A percentile compares a stretch with the other conserved stretches of the same genome.
Evolutionary conservation across 2,113 vertebrate species (phyloP).

Genomic region (Deroptyus accipitrinus): DNA sequence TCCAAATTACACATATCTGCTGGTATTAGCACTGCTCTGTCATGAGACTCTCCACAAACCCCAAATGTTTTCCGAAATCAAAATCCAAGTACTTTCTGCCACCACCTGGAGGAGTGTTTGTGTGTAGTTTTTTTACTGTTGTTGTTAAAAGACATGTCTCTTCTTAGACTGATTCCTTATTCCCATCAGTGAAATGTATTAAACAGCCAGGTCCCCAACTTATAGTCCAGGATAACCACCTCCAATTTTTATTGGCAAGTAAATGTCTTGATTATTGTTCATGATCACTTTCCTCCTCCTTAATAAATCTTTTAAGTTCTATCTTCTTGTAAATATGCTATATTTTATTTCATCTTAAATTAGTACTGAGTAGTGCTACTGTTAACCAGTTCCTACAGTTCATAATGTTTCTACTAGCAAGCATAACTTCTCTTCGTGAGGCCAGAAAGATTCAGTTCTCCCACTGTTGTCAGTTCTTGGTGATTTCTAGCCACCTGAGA

Average conservation of each 20-base stretch:
- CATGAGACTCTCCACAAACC: background rate
- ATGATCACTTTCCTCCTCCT: background rate
- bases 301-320: background rate
- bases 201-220: background rate
- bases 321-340: background rate
- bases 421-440: background rate
- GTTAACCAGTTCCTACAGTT: background rate
- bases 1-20: background rate
- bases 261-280: background rate
- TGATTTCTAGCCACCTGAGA: background rate
- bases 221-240: background rate
- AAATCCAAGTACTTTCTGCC: background rate
- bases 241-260: background rate
- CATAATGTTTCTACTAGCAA: background rate
- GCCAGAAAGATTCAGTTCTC: background rate
- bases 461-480: background rate
- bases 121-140: background rate
- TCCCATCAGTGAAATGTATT: background rate
- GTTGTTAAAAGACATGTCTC: background rate
- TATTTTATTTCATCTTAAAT: background rate
- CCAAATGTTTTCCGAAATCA: background rate
- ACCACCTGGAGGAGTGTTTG: background rate
- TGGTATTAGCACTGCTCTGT: background rate
- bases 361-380: background rate
- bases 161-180: background rate